These are phyloP conservation scores for Platyscapa corneri DNA, from an alignment of 1,140 invertebrate genomes.

Conservation along the genomic window DNA sequence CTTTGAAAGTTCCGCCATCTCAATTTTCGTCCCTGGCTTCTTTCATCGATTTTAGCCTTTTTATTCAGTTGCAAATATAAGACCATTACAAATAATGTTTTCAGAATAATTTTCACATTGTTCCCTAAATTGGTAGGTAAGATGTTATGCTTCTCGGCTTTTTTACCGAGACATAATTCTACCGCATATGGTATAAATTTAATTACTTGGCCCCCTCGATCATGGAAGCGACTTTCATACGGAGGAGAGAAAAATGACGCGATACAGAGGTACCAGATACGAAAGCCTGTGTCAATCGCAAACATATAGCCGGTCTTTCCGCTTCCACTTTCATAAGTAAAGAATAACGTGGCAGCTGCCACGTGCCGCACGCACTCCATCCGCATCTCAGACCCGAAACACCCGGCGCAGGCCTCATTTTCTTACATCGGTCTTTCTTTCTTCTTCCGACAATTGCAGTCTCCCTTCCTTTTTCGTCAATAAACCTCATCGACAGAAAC, in stretches of 20 bases:
- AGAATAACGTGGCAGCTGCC: slow-evolving; percentile 16
- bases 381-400: neutral
- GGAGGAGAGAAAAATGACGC: neutral
- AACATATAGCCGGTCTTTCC: neutral
- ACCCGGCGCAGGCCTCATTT: slow-evolving; percentile 16
- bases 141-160: neutral
- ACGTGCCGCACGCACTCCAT: slow-evolving; percentile 10
- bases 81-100: too few relatives aligned
- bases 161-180: neutral
- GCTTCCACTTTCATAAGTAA: neutral
- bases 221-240: slow-evolving; percentile 13
- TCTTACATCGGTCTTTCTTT: neutral
- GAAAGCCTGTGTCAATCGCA: too few relatives aligned
- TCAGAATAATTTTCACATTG: too few relatives aligned
- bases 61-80: too few relatives aligned
- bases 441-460: neutral
- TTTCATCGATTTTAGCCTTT: too few relatives aligned
- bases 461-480: too few relatives aligned
- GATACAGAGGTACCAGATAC: neutral
- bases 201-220: neutral
- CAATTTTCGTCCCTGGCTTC: neutral
- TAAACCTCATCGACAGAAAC: neutral
- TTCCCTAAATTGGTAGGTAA: too few relatives aligned
- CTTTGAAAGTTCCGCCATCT: neutral
- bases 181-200: neutral